Evolutionary conservation across 2,888 invertebrate genomes (phyloP).

Genomic region (Macaria liturata): DNA sequence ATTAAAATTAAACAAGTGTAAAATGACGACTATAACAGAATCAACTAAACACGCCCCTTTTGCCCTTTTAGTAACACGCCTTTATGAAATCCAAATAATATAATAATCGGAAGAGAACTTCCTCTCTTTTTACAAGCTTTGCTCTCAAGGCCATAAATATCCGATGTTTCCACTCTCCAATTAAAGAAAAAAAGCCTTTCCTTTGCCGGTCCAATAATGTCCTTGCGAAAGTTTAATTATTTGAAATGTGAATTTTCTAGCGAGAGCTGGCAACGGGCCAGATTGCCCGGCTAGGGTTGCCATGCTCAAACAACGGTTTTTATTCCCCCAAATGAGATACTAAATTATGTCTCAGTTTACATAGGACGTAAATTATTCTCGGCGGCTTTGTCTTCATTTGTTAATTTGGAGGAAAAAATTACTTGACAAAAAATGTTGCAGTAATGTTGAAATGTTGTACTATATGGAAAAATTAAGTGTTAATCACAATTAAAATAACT

Average conservation of each 20-base stretch:
- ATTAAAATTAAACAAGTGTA: no score
- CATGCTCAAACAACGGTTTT: conserved; percentile 9
- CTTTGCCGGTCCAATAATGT: conserved; percentile 31
- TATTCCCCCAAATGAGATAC: background rate
- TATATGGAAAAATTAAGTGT: no score
- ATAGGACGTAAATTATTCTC: background rate
- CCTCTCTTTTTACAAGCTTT: background rate
- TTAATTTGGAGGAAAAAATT: no score
- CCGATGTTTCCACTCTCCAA: conserved; percentile 23
- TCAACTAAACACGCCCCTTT: background rate
- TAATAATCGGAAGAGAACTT: no score
- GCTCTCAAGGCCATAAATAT: conserved; percentile 5
- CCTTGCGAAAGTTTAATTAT: conserved; percentile 51
- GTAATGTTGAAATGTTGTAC: no score
- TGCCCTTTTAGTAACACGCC: background rate
- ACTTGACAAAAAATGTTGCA: no score
- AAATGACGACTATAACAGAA: no score
- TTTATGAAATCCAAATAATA: background rate
- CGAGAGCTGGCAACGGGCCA: conserved; percentile 46
- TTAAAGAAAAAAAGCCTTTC: conserved; percentile 31
- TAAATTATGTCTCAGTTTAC: conserved; percentile 2
- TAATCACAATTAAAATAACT: no score
- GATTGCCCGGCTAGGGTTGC: conserved; percentile 23
- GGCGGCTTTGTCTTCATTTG: no score
- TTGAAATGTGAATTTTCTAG: conserved; percentile 50